Evolutionary conservation across 2,797 vertebrate species (phyloP), one percentile per base, ranked within the genome.

Genomic region (Lacerta agilis): DNA sequence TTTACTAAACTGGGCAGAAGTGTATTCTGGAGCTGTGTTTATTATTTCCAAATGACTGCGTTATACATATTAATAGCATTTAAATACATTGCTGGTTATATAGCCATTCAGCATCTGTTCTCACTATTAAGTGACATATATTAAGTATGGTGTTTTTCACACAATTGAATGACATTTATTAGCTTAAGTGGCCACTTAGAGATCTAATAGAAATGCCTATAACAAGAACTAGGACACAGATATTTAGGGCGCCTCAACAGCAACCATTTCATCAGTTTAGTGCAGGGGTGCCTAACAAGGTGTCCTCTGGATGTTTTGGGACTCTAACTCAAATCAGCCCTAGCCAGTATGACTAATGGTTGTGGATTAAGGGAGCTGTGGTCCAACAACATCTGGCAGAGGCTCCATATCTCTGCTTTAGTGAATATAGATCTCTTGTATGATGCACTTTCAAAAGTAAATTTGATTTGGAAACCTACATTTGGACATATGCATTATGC

Each of bases 41-140:
- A 94, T 95, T 88, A 93, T 94, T 89, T 64, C 29, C 83, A 17
- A 79, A 89, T 41, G 92, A 92, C 72, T 79, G 85, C 92, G 94
- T 95, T 94, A 95, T 94, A 95, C 95, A 95, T 95, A 95, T 96
- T 95, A 96, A 95, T 96, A 95, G 89, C 91, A 92, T 91, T 94
- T 95, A 95, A 96, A 95, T 91, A 93, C 91, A 89, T 87, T 93
- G 94, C 93, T 92, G 89, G 55, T 94, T 92, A 82, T 91, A 87
- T 91, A 94, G 69, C 91, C 91, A 95, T 95, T 94, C 93, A 93
- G 90, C 93, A 96, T 94, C 94, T 95, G 94, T 93, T 94, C 3
- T 89, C 87, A 38, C 86, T 92, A 66, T 79, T 89, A 93, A 29
- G 13, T 6, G 82, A 69, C 90, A 82, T 87, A 79, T 91, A 93